A percentile compares a stretch with the other conserved stretches of the same genome.
Evolutionary conservation across 2,888 invertebrate genomes (phyloP).

Genomic region (Cylindroiulus punctatus): DNA sequence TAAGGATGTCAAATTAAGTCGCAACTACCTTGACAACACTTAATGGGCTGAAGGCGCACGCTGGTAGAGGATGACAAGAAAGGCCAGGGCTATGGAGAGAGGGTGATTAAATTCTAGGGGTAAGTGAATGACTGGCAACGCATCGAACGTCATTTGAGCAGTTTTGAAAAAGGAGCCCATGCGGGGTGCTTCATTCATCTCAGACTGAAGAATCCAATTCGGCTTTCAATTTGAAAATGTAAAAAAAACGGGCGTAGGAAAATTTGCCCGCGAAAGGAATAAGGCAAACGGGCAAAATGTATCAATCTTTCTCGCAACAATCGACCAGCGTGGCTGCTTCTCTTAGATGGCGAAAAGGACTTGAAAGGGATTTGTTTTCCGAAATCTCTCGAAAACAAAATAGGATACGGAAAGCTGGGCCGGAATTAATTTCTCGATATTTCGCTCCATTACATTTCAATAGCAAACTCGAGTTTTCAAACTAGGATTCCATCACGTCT

Average conservation of each 20-base stretch:
- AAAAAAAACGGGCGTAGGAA: background rate
- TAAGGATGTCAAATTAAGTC: constrained; percentile 23
- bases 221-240: background rate
- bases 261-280: background rate
- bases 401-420: too few relatives aligned
- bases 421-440: too few relatives aligned
- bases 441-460: too few relatives aligned
- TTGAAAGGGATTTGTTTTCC: too few relatives aligned
- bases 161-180: background rate
- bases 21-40: constrained; percentile 25
- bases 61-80: background rate
- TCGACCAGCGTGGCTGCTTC: background rate
- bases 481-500: too few relatives aligned
- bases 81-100: background rate
- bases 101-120: background rate
- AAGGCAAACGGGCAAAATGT: background rate
- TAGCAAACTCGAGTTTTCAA: too few relatives aligned
- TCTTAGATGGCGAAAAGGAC: background rate
- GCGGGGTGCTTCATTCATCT: constrained; percentile 4
- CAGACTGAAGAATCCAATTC: background rate
- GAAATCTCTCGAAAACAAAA: too few relatives aligned
- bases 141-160: constrained; percentile 20
- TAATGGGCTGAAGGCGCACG: background rate
- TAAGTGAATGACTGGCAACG: background rate
- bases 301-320: background rate